These are phyloP conservation scores for Parotia lawesii DNA, from an alignment of 2,113 vertebrate genomes.

Conservation along the genomic window DNA sequence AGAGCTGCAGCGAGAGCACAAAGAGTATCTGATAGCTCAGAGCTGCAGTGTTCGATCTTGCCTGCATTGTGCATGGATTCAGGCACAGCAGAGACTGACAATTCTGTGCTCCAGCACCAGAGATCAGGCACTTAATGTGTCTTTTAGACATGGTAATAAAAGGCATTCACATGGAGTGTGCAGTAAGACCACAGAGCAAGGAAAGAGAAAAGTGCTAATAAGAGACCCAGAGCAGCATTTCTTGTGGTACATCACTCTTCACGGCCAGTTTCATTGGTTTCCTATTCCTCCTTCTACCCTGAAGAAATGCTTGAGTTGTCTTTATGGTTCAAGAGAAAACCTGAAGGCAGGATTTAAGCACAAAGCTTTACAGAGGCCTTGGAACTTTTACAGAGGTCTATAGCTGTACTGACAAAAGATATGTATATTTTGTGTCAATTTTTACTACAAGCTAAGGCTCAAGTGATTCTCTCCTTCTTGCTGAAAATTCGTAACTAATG, in stretches of 20 bases:
- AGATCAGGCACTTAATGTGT: fast-evolving
- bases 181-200: fast-evolving
- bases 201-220: neutral
- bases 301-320: neutral
- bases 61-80: neutral
- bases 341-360: neutral
- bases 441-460: neutral
- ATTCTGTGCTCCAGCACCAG: neutral
- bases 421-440: neutral
- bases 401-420: neutral
- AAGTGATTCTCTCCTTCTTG: neutral
- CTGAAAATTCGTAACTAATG: neutral
- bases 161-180: neutral
- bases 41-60: neutral
- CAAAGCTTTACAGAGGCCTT: neutral
- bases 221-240: neutral
- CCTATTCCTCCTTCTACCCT: neutral
- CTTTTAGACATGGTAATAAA: neutral
- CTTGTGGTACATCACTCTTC: neutral
- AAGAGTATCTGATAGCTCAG: neutral
- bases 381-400: neutral
- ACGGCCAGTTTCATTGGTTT: neutral
- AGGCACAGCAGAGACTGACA: neutral
- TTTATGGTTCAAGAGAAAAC: neutral
- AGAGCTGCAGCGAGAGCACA: neutral